Evolutionary conservation across 2,888 invertebrate genomes (phyloP), one percentile per base, ranked within the genome.

Genomic region (Tetragonisca angustula): DNA sequence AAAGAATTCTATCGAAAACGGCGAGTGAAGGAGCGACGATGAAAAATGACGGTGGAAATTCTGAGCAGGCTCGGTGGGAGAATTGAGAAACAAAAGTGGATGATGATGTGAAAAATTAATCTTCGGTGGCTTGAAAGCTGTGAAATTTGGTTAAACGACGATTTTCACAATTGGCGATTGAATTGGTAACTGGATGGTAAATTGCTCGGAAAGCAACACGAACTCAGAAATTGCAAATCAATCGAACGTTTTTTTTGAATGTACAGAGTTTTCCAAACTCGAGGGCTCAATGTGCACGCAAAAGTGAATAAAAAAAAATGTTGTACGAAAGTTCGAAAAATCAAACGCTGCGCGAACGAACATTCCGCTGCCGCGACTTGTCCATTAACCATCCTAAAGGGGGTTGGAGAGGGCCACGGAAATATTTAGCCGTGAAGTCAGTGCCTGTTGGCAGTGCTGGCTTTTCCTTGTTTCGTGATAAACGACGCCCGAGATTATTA

Each of bases 381-480:
- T 64, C 36, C n/a, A 52, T 50, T 64, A 13, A 2, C 21, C 9
- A 36, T 52, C 3, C 9, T 11, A 11, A 43, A 24, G 15, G 2
- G 21, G 2, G 43, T 4, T 43, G 43, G 54, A 54, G 24, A 19
- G 15, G 36, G 52, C 21, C 52, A 50, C 24, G 6, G 52, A 24
- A 24, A 74, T 65, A 74, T 65, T 65, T 65, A 65, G 24, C 65
- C 24, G 74, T 43, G 74, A 65, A 74, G 52, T 65, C 54, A 54
- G 65, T 19, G 32, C 32, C 43, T 36, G 74, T 64, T 74, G 64
- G 74, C 74, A 54, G 52, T 43, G 65, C 2, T 24, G 19, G 36
- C 64, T 65, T 54, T 65, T 65, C 54, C 74, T 54, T 74, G 74
- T 74, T 74, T 54, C 65, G 74, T 65, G 74, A 74, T 54, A 65